Conservation (phyloP, 2,888 invertebrate genomes). For the Polydrusus cervinus region DNA sequence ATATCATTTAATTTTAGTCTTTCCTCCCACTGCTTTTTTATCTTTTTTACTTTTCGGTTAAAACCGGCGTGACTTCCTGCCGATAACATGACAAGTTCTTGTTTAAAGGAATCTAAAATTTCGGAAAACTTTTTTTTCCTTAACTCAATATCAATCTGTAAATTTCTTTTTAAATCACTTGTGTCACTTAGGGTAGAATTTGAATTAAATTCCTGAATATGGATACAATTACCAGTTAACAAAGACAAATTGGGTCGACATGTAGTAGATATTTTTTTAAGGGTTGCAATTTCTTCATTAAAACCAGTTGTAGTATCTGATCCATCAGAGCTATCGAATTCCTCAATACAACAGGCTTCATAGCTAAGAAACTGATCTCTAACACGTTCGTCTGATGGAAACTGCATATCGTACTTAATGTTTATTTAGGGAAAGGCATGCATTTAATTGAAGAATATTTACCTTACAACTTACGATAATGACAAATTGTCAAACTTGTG, state of each 20-base stretch:
- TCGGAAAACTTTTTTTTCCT: neutral
- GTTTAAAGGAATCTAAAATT: neutral
- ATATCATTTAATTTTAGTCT: conserved; percentile 9
- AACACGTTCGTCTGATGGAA: neutral
- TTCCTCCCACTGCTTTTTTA: conserved; percentile 1
- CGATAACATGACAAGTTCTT: neutral
- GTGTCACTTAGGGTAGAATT: neutral
- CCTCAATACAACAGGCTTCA: neutral
- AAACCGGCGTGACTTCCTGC: neutral
- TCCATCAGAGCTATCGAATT: neutral
- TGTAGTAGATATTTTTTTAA: neutral
- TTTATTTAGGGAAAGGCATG: neutral
- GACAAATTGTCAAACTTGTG: too few relatives aligned
- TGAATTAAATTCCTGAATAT: neutral
- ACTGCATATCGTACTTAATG: neutral
- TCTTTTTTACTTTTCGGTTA: neutral
- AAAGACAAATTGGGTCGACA: neutral
- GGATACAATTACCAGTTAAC: neutral
- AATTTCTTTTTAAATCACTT: neutral
- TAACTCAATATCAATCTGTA: neutral
- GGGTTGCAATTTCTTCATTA: neutral
- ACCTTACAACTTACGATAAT: too few relatives aligned
- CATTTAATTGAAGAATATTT: too few relatives aligned
- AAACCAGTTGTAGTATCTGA: neutral
- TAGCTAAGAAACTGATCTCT: neutral